Conservation (phyloP, 2,888 invertebrate species). For the Aphodius sticticus region DNA sequence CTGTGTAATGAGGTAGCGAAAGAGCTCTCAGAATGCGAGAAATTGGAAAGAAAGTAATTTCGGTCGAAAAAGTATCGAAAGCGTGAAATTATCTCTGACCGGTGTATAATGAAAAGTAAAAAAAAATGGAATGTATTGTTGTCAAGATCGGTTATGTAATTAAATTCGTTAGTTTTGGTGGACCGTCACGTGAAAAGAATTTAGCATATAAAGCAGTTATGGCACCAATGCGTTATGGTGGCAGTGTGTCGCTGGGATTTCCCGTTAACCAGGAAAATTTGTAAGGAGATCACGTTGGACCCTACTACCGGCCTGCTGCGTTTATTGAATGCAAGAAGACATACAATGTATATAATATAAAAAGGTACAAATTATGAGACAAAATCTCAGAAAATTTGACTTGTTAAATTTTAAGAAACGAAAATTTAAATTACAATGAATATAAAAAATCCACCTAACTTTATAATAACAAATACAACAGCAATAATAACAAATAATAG, state of each 20-base stretch:
- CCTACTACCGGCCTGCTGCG: not conserved
- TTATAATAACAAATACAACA: too few relatives aligned
- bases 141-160: not conserved
- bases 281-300: not conserved
- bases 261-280: not conserved
- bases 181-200: not conserved
- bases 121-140: not conserved
- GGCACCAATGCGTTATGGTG: not conserved
- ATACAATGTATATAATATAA: not conserved
- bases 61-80: not conserved
- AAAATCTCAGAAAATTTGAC: too few relatives aligned
- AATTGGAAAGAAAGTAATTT: not conserved
- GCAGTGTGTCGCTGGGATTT: not conserved
- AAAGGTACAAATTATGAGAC: not conserved
- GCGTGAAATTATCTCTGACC: not conserved
- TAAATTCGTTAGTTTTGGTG: not conserved
- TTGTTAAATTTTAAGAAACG: too few relatives aligned
- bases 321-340: not conserved
- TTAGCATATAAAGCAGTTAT: not conserved
- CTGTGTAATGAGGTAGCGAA: not conserved
- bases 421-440: too few relatives aligned
- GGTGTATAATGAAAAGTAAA: not conserved
- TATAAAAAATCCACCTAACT: too few relatives aligned
- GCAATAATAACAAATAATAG: too few relatives aligned
- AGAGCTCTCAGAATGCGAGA: not conserved